These are phyloP conservation scores for Euwallacea similis DNA, from an alignment of 1,140 invertebrate species.

Conservation along the genomic window DNA sequence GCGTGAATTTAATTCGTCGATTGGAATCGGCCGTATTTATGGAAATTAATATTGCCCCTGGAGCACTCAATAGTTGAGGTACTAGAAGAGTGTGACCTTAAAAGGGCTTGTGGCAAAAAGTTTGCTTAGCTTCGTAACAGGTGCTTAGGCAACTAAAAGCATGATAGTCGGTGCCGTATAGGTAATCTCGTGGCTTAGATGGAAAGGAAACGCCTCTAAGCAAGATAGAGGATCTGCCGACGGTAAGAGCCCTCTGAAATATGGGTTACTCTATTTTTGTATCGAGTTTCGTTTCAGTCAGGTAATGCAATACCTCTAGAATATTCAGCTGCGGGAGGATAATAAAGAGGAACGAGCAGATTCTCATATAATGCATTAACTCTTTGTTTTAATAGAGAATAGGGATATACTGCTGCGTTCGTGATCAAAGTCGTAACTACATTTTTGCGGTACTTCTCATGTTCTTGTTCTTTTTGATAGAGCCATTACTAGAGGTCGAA, in stretches of 20 bases:
- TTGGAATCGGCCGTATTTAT: conserved; percentile 1
- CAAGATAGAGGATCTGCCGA: not conserved
- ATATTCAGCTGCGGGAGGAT: no score
- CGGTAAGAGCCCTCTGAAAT: conserved; percentile 15
- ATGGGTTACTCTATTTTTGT: conserved; percentile 15
- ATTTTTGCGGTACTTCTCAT: no score
- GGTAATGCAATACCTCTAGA: no score
- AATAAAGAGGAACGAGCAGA: no score
- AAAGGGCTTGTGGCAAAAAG: not conserved
- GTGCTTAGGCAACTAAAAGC: conserved; percentile 22
- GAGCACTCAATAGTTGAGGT: not conserved
- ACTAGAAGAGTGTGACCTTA: not conserved
- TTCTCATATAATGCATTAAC: no score
- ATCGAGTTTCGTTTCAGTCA: not conserved
- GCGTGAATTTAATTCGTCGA: conserved; percentile 1
- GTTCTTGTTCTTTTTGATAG: no score
- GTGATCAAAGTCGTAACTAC: no score
- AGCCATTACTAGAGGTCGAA: no score
- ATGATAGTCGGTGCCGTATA: conserved; percentile 13
- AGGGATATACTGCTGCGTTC: no score
- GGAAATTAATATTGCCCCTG: not conserved
- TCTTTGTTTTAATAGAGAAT: no score
- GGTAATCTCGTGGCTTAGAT: conserved; percentile 15
- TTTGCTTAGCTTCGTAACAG: conserved; percentile 16
- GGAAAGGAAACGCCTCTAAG: conserved; percentile 18